A percentile compares a stretch with the other conserved stretches of the same genome.
Conservation (phyloP, 2,797 vertebrate genomes). For the Carcharodon carcharias region DNA sequence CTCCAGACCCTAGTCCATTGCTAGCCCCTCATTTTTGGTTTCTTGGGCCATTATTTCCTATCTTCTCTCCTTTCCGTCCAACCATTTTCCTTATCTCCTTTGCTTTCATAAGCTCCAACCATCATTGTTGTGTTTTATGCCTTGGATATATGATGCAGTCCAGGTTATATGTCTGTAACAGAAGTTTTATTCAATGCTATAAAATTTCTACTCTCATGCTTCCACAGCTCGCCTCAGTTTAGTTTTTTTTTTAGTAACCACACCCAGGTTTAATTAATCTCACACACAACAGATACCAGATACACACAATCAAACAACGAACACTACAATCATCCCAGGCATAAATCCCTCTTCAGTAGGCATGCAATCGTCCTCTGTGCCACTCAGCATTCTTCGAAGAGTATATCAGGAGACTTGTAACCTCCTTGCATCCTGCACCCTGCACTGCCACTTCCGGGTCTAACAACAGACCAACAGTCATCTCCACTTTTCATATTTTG, state of each 20-base stretch:
- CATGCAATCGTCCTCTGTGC: background rate
- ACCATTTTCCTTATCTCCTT: background rate
- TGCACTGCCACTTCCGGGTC: background rate
- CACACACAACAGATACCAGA: background rate
- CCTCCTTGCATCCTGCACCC: background rate
- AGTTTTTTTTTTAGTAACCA: background rate
- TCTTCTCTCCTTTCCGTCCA: background rate
- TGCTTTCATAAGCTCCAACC: background rate
- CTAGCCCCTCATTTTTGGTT: background rate
- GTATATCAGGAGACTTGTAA: background rate
- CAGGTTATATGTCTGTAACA: background rate
- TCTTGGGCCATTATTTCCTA: background rate
- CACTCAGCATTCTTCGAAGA: background rate
- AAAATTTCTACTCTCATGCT: background rate
- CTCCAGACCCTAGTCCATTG: background rate
- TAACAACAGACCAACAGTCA: background rate
- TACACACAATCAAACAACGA: background rate
- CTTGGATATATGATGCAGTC: background rate
- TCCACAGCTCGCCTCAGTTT: background rate
- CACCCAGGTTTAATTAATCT: background rate
- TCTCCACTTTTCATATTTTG: background rate
- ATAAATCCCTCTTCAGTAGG: background rate
- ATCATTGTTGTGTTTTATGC: background rate
- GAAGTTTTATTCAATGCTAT: background rate
- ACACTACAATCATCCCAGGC: background rate